phyloP scores from a whole-genome alignment of 2,113 vertebrate genomes.

The Platichthys stellatus region DNA sequence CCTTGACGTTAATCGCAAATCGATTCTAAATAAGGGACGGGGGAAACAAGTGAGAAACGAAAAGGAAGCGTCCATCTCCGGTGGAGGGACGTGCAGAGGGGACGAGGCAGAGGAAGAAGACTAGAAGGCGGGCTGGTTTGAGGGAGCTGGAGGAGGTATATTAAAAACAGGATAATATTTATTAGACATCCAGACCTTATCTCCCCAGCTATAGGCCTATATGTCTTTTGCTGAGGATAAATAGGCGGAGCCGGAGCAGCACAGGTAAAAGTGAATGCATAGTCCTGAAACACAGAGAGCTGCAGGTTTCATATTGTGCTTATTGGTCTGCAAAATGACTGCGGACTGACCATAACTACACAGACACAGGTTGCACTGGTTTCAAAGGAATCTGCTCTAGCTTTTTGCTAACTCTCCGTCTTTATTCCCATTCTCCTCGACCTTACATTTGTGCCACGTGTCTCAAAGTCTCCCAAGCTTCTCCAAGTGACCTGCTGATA shows the following conservation, averaged over 20 bases:
- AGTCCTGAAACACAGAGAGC: background rate
- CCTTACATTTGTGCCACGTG: background rate
- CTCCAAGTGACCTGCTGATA: conserved; percentile 33
- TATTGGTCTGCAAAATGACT: conserved; percentile 16
- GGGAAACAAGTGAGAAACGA: conserved; percentile 56
- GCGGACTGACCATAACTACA: background rate
- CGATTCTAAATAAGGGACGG: conserved; percentile 71
- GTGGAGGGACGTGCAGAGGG: conserved; percentile 42
- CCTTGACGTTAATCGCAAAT: conserved; percentile 73
- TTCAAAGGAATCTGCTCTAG: too few relatives aligned
- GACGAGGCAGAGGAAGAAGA: conserved; percentile 14
- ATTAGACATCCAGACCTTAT: conserved; percentile 14
- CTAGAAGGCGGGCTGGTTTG: background rate
- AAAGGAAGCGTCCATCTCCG: conserved; percentile 57
- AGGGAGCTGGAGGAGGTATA: conserved; percentile 4
- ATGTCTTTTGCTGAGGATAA: conserved; percentile 20
- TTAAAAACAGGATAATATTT: conserved; percentile 33
- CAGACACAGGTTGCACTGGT: background rate
- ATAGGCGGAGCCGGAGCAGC: conserved; percentile 6
- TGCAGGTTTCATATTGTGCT: conserved; percentile 9
- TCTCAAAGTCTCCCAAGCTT: conserved; percentile 4
- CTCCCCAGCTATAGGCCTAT: background rate
- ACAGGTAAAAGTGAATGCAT: background rate
- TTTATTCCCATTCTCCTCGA: background rate
- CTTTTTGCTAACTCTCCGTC: background rate